phyloP scores from a whole-genome alignment of 2,113 vertebrate genomes.

The Catagonus wagneri region DNA sequence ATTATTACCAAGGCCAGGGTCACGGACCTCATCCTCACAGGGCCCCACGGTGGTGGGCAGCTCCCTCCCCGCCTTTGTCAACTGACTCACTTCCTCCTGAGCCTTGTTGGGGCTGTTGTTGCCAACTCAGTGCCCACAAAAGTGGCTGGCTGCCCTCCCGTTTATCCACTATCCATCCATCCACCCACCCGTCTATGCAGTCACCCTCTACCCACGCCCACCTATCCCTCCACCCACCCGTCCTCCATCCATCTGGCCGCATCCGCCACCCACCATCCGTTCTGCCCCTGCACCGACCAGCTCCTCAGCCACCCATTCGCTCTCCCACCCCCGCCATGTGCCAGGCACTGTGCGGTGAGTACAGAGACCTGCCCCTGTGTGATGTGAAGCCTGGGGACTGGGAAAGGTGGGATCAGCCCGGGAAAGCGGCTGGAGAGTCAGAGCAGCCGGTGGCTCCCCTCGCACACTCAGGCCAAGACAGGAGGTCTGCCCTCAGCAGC shows the following conservation, averaged over 20 bases:
- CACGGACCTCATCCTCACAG: neutral
- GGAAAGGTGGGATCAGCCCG: neutral
- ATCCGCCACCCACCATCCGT: neutral
- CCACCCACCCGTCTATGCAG: neutral
- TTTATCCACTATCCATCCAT: neutral
- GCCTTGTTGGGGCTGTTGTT: neutral
- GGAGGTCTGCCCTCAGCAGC: neutral
- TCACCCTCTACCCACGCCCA: no score
- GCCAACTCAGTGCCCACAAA: neutral
- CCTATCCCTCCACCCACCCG: no score
- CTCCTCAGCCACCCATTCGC: rapidly evolving
- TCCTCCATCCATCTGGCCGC: no score
- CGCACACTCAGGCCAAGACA: neutral
- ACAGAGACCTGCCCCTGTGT: no score
- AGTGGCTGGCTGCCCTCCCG: no score
- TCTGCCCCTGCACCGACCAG: no score
- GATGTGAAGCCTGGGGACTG: neutral
- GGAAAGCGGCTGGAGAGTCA: neutral
- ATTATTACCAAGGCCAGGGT: neutral
- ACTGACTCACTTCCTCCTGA: neutral
- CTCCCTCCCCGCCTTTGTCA: no score
- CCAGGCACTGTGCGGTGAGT: neutral
- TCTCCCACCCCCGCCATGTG: rapidly evolving
- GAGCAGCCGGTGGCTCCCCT: rapidly evolving
- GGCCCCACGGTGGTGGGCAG: rapidly evolving